A percentile compares a stretch with the other conserved stretches of the same genome.
Conservation (phyloP, 2,888 invertebrate species). For the Drosophila quinaria region DNA sequence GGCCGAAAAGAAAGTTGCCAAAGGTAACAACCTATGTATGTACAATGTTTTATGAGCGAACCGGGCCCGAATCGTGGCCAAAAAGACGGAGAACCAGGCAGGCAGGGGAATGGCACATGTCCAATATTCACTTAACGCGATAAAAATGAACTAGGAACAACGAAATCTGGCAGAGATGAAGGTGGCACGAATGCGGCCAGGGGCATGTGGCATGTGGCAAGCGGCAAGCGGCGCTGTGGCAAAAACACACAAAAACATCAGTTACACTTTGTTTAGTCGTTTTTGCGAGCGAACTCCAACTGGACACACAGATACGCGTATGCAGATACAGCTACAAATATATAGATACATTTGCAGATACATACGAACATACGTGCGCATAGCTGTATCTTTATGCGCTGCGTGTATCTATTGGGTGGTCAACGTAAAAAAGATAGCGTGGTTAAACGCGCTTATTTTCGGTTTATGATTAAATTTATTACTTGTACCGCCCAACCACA, state of each 20-base stretch:
- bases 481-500: conserved; percentile 77
- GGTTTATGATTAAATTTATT: conserved; percentile 81
- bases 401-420: conserved; percentile 63
- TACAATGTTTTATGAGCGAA: conserved; percentile 62
- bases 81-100: background rate
- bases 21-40: conserved; percentile 70
- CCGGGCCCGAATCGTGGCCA: conserved; percentile 24
- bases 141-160: conserved; percentile 80
- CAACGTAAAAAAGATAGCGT: conserved; percentile 77
- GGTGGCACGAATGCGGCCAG: conserved; percentile 14
- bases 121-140: conserved; percentile 81
- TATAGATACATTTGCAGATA: background rate
- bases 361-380: background rate
- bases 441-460: conserved; percentile 79
- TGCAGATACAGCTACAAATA: conserved; percentile 20
- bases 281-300: conserved; percentile 38
- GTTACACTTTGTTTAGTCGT: conserved; percentile 75
- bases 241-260: conserved; percentile 78
- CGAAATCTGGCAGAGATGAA: conserved; percentile 68
- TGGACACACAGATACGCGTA: conserved; percentile 24
- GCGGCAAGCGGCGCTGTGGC: conserved; percentile 29
- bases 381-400: conserved; percentile 11
- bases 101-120: conserved; percentile 64
- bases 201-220: conserved; percentile 1
- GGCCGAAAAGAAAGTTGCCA: conserved; percentile 68